Evolutionary conservation across 2,888 invertebrate genomes (phyloP).

Genomic region (Gerris lacustris): DNA sequence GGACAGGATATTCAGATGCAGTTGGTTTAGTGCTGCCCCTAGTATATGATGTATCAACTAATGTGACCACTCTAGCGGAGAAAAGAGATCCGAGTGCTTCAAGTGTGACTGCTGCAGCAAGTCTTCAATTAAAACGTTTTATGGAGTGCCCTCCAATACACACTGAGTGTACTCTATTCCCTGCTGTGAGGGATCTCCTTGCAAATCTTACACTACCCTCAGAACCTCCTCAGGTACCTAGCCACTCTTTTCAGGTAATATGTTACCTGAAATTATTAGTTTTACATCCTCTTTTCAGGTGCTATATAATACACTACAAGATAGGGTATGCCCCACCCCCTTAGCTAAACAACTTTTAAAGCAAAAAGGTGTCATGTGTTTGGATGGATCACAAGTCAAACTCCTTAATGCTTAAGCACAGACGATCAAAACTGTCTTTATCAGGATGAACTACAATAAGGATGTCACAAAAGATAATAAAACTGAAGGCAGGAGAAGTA

Average conservation of each 20-base stretch:
- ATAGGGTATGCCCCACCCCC: no score
- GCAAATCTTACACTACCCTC: conserved; percentile 70
- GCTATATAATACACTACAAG: not conserved
- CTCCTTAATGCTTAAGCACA: no score
- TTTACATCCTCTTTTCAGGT: conserved; percentile 10
- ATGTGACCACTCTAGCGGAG: conserved; percentile 76
- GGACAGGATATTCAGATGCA: conserved; percentile 39
- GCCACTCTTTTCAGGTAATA: conserved; percentile 7
- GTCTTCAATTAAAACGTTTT: conserved; percentile 54
- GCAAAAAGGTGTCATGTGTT: no score
- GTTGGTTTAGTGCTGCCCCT: conserved; percentile 63
- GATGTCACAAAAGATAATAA: no score
- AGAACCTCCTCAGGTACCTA: conserved; percentile 46
- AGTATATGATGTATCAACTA: conserved; percentile 76
- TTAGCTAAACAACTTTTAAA: no score
- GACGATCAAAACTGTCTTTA: no score
- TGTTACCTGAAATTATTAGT: conserved; percentile 14
- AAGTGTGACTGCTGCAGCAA: conserved; percentile 50
- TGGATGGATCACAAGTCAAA: no score
- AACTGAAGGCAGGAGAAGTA: no score
- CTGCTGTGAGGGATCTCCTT: conserved; percentile 77
- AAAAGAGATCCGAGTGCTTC: conserved; percentile 55
- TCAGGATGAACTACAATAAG: no score
- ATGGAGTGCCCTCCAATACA: conserved; percentile 54
- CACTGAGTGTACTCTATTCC: conserved; percentile 78